A percentile compares a stretch with the other conserved stretches of the same genome.
phyloP scores from a whole-genome alignment of 2,888 invertebrate genomes.

The Sussaba pulchella region DNA sequence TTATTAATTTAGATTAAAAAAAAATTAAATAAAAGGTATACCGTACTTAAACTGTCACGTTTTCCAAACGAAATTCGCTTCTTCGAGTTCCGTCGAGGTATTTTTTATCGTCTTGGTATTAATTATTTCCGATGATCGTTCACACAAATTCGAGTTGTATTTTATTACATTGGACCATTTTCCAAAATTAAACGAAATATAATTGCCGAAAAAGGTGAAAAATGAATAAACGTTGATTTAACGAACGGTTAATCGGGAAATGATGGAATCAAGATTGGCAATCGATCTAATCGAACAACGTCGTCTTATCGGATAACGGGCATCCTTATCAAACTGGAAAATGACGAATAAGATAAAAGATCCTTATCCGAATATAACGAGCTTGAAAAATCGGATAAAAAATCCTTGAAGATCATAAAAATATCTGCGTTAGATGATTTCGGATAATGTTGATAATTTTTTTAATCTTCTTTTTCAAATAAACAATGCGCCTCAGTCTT shows the following conservation, averaged over 20 bases:
- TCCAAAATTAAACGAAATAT: too few relatives aligned
- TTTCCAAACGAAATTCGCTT: too few relatives aligned
- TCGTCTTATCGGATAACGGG: constrained; percentile 11
- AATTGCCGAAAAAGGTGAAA: background rate
- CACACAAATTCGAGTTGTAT: too few relatives aligned
- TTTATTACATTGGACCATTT: too few relatives aligned
- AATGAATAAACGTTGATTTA: background rate
- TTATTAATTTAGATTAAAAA: too few relatives aligned
- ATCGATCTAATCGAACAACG: constrained; percentile 17
- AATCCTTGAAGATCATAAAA: constrained; percentile 5
- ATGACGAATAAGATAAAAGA: constrained; percentile 12
- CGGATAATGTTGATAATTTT: too few relatives aligned
- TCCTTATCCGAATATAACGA: constrained; percentile 27
- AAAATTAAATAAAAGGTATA: too few relatives aligned
- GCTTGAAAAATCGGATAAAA: constrained; percentile 12
- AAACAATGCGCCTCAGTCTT: constrained; percentile 56
- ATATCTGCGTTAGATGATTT: background rate
- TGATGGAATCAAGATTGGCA: constrained; percentile 5
- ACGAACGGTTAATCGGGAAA: constrained; percentile 3
- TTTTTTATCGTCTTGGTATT: too few relatives aligned
- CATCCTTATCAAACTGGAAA: constrained; percentile 19
- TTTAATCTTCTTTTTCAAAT: constrained; percentile 27
- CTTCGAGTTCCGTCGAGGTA: too few relatives aligned
- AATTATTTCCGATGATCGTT: too few relatives aligned
- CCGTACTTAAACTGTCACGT: too few relatives aligned